phyloP scores from a whole-genome alignment of 2,797 vertebrate species.

The Decapterus maruadsi region DNA sequence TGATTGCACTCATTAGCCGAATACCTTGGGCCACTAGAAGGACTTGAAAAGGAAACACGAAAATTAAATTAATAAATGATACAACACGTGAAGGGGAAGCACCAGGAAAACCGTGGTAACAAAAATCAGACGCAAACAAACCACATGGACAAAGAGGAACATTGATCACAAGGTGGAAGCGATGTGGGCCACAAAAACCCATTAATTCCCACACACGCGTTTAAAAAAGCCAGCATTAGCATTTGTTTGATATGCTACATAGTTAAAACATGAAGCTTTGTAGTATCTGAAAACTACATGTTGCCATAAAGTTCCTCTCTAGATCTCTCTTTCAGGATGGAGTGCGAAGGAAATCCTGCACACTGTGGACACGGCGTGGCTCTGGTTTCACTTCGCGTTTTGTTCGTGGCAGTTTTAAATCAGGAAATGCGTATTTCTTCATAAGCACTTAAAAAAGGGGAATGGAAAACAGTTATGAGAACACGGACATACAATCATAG shows the following conservation, averaged over 20 bases:
- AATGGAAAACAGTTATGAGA: conserved; percentile 32
- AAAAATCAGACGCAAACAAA: conserved; percentile 9
- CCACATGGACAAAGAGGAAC: conserved; percentile 46
- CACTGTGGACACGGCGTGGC: conserved; percentile 33
- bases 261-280: not conserved
- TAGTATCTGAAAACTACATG: conserved; percentile 10
- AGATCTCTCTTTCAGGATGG: conserved; percentile 48
- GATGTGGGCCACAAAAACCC: not conserved
- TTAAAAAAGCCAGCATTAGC: not conserved
- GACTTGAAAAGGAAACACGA: no score
- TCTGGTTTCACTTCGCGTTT: conserved; percentile 79
- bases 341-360: conserved; percentile 64
- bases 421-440: conserved; percentile 76
- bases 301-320: conserved; percentile 35
- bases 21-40: not conserved
- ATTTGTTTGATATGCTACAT: not conserved
- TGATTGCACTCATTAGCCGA: not conserved
- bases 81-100: not conserved
- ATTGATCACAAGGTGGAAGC: conserved; percentile 28
- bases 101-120: not conserved
- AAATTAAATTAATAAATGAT: not conserved
- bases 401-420: conserved; percentile 55
- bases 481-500: not conserved
- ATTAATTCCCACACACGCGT: not conserved
- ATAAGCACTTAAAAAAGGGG: conserved; percentile 36